Evolutionary conservation across 2,888 invertebrate genomes (phyloP), one percentile per base, ranked within the genome.

Genomic region (Alsophila aescularia): DNA sequence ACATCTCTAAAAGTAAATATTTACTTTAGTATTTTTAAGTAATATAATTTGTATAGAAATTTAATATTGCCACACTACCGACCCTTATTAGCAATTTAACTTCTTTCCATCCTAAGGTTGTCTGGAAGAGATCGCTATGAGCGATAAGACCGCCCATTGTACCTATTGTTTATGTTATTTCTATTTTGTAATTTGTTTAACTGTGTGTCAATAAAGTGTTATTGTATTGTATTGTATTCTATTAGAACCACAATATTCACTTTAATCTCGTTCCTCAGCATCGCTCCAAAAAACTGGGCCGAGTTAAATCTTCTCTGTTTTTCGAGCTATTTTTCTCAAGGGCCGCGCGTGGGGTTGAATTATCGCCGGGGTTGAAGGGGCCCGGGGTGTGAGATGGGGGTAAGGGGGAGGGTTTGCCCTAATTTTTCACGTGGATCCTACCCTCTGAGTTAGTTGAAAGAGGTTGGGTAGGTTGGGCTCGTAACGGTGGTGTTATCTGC

Each of bases 251-350:
- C 12, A 18, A 56, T 47, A 31, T 1, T 9, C 61, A 52, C 58
- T 67, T 48, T 53, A 48, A 54, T 54, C 53, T 66, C 77, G 72
- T 64, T 34, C 58, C 64, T 64, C 67, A 43, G 16, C 60, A 75
- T 73, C 35, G 5, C 12, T 54, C 57, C 58, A 64, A 54, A 71
- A 79, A 83, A 81, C 70, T 77, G 80, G 81, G 76, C 60, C 79
- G 79, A 75, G 75, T 85, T 86, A 83, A 86, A 85, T 87, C 88
- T 90, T 88, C 73, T 79, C 83, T 81, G 83, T 87, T 87, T 88
- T 87, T 79, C 85, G 84, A 85, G 87, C 87, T 85, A 89, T 90
- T 90, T 90, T 90, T 89, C 90, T 90, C 90, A 90, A 90, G 88
- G 89, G 90, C 77, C 81, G 71, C 73, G 72, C 76, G 76, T 78